Evolutionary conservation across 2,797 vertebrate genomes (phyloP).

Genomic region (Dendrocincla fuliginosa): DNA sequence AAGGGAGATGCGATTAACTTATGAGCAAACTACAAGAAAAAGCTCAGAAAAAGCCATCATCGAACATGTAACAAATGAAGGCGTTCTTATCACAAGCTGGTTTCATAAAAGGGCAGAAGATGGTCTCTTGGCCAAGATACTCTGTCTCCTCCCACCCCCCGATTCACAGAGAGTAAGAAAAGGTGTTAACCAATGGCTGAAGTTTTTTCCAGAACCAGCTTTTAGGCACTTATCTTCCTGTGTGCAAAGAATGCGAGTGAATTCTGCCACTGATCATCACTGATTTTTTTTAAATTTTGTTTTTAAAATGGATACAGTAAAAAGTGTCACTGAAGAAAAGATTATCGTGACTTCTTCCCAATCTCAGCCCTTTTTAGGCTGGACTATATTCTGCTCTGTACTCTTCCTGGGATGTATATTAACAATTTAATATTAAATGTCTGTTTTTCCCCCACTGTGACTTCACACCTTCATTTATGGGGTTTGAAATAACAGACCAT

Average conservation of each 20-base stretch:
- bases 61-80: neutral
- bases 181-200: rapidly evolving
- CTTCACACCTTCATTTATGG: neutral
- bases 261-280: neutral
- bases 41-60: neutral
- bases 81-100: neutral
- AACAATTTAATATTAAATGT: neutral
- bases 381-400: neutral
- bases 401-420: neutral
- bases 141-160: neutral
- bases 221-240: neutral
- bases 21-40: neutral
- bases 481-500: neutral
- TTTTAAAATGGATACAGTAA: neutral
- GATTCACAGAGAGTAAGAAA: neutral
- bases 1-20: neutral
- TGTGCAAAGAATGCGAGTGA: neutral
- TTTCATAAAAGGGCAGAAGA: neutral
- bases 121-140: neutral
- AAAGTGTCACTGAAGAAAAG: neutral
- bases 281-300: neutral
- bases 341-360: neutral
- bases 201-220: neutral
- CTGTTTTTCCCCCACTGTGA: neutral
- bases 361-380: rapidly evolving